Evolutionary conservation across 2,888 invertebrate genomes (phyloP).

Genomic region (Ellobium chinense): DNA sequence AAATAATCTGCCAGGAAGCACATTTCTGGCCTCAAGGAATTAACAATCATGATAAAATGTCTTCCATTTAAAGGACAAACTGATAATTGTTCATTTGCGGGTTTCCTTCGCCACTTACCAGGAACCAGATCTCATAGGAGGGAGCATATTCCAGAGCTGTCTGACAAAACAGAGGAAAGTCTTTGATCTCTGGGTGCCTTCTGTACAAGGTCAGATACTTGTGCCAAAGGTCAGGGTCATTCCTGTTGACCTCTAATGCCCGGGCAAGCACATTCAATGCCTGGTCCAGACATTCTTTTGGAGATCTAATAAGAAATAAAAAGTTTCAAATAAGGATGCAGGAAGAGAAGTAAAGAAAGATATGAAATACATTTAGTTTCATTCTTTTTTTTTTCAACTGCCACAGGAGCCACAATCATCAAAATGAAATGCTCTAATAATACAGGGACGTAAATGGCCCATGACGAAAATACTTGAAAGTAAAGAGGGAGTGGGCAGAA

Average conservation of each 20-base stretch:
- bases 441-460: no score
- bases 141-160: slow-evolving; percentile 75
- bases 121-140: slow-evolving; percentile 75
- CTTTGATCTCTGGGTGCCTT: slow-evolving; percentile 61
- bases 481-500: no score
- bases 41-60: no score
- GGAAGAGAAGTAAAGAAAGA: background rate
- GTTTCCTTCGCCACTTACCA: slow-evolving; percentile 71
- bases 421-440: no score
- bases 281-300: slow-evolving; percentile 66
- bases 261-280: slow-evolving; percentile 77
- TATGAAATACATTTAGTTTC: background rate
- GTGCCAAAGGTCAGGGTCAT: slow-evolving; percentile 72
- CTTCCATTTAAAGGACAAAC: no score
- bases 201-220: slow-evolving; percentile 74
- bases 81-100: no score
- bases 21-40: no score
- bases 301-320: slow-evolving; percentile 39
- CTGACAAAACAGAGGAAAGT: slow-evolving; percentile 72
- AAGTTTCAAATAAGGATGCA: no score
- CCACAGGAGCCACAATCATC: no score
- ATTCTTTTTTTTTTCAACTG: no score
- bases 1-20: no score
- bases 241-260: slow-evolving; percentile 74
- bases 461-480: no score